phyloP scores from a whole-genome alignment of 2,797 vertebrate species.

The Lutjanus argentimaculatus region DNA sequence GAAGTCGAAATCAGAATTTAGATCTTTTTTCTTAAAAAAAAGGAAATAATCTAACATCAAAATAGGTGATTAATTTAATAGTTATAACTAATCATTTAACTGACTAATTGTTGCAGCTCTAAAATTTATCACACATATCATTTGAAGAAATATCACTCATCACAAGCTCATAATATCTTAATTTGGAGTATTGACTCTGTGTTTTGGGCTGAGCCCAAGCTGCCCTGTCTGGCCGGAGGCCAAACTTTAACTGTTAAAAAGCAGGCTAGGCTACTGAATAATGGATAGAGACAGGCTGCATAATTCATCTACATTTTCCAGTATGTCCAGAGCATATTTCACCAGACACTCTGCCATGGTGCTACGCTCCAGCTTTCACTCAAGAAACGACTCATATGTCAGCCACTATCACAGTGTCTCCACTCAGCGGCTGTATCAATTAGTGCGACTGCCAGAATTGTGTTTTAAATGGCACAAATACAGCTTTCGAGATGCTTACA shows the following conservation, averaged over 20 bases:
- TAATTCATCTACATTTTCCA: conserved; percentile 84
- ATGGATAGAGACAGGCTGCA: conserved; percentile 79
- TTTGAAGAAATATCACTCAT: not conserved
- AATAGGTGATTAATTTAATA: too few relatives aligned
- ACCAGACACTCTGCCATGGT: conserved; percentile 56
- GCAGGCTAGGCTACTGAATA: conserved; percentile 79
- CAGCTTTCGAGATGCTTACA: conserved; percentile 27
- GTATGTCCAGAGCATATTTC: conserved; percentile 80
- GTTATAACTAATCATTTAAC: too few relatives aligned
- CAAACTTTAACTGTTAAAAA: conserved; percentile 77
- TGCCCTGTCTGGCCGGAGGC: conserved; percentile 46
- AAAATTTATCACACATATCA: not conserved
- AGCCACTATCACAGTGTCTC: conserved; percentile 42
- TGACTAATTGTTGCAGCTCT: too few relatives aligned
- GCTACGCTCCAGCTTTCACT: conserved; percentile 32
- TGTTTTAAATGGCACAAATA: conserved; percentile 48
- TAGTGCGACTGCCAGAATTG: conserved; percentile 32
- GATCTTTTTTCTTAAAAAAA: too few relatives aligned
- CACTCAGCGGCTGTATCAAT: conserved; percentile 35
- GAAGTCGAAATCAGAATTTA: too few relatives aligned
- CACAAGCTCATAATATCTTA: conserved; percentile 12
- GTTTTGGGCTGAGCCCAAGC: conserved; percentile 36
- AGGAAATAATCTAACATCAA: too few relatives aligned
- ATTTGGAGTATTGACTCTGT: conserved; percentile 11
- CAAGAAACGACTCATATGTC: conserved; percentile 34